Evolutionary conservation across 35 echinoderm and acorn worm genomes (phyloP), one percentile per base, ranked within the genome.

Genomic region (Ophioderma brevispina): DNA sequence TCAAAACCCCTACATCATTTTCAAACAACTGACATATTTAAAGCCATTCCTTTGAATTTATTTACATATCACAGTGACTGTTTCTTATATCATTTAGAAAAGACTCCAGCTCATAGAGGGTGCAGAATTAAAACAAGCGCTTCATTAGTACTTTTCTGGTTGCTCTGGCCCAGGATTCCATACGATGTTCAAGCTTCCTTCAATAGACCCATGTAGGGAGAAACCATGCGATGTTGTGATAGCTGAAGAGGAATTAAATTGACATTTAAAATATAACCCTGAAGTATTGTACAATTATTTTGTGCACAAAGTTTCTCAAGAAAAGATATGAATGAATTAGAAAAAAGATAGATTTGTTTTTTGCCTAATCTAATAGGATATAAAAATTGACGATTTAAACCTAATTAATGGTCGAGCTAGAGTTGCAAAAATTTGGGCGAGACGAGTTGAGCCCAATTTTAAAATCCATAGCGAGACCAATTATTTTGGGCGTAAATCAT

Each of bases 31-130:
- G 13, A 89, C 83, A 82, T n/a, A n/a, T n/a, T 95, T 99, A 82
- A 99, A 99, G 2, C 97, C 97, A 89, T 99, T 39, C 97, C 97
- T 50, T 88, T 92, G 81, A 85, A 36, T 38, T 93, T 90, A 64
- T 82, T 89, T 28, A 94, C 93, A 23, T 15, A n/a, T n/a, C 84
- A 80, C 25, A 99, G 78, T 0, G 78, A 50, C 88, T 99, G 97
- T 86, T 99, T 99, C 84, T 99, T 99, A 55, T 59, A 39, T 11
- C 80, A 55, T 94, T 99, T 15, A 78, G 87, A 23, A 94, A 99
- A 0, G 97, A 99, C 80, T 99, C 97, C 76, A 99, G 81, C 42
- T 99, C 97, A 52, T 99, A 99, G 3, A 99, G 84, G 1, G 97
- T 99, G 79, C 97, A 99, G 17, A 99, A 88, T 52, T 99, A 83